Conservation (phyloP, 2,797 vertebrate species). For the Eulemur mongoz region DNA sequence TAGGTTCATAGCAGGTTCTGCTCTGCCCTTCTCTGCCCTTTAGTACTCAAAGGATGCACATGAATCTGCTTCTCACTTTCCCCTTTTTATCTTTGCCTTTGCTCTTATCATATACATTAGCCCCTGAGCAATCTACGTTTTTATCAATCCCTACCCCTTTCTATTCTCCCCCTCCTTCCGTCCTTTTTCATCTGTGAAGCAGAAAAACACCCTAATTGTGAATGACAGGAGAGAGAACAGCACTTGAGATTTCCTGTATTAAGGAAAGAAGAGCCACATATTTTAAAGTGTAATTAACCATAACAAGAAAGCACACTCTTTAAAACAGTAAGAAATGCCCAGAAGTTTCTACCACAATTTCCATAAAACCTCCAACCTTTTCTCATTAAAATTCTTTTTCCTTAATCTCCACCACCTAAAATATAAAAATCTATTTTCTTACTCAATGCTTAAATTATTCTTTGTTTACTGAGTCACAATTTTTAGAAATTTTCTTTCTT, state of each 20-base stretch:
- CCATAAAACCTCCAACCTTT: not conserved
- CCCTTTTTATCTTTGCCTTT: not conserved
- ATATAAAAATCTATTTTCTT: not conserved
- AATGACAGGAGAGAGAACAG: not conserved
- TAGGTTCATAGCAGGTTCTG: too few relatives aligned
- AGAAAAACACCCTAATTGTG: not conserved
- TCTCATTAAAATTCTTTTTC: not conserved
- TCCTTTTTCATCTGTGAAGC: not conserved
- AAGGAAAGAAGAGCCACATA: not conserved
- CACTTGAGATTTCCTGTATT: not conserved
- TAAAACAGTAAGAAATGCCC: not conserved
- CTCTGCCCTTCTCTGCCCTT: not conserved
- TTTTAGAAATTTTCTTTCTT: conserved; percentile 4
- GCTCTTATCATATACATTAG: not conserved
- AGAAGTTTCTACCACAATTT: not conserved
- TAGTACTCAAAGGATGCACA: fast-evolving
- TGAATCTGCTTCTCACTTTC: not conserved
- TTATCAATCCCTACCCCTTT: not conserved
- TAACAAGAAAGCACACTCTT: not conserved
- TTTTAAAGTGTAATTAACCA: not conserved
- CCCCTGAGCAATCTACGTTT: not conserved
- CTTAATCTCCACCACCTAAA: not conserved
- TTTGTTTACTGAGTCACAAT: not conserved
- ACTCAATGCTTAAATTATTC: not conserved
- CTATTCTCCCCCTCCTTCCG: not conserved